Percentiles rank a stretch among this genome's conserved stretches.
Conservation (phyloP, 2,888 invertebrate species). For the Bellardia bayeri region DNA sequence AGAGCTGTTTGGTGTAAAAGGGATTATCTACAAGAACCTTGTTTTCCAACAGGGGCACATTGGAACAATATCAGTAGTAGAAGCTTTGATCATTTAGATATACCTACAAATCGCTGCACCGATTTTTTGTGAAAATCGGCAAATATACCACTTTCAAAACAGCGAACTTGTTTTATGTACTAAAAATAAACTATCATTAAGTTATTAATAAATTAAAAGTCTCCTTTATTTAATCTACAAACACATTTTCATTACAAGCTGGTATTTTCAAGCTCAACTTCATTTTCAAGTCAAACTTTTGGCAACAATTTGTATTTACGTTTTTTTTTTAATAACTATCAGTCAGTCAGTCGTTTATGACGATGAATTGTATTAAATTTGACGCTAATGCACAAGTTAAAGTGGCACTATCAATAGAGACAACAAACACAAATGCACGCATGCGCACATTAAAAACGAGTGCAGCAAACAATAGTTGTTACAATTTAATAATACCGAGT, state of each 20-base stretch:
- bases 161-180: too few relatives aligned
- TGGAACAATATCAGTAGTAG: too few relatives aligned
- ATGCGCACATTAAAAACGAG: not conserved
- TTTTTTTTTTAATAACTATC: constrained; percentile 10
- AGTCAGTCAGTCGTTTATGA: not conserved
- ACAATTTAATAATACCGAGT: constrained; percentile 52
- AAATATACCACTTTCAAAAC: too few relatives aligned
- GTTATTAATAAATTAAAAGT: not conserved
- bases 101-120: too few relatives aligned
- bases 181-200: not conserved
- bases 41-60: too few relatives aligned
- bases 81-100: too few relatives aligned
- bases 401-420: not conserved
- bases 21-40: too few relatives aligned
- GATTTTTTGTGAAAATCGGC: too few relatives aligned
- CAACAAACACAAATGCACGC: constrained; percentile 19
- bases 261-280: constrained; percentile 51
- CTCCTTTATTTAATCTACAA: not conserved
- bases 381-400: constrained; percentile 43
- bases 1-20: too few relatives aligned
- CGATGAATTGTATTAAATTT: constrained; percentile 41
- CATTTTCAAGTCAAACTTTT: constrained; percentile 16
- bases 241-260: not conserved
- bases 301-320: constrained; percentile 28
- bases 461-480: constrained; percentile 47